These are phyloP conservation scores for Smittia aterrima DNA, from an alignment of 2,888 invertebrate genomes.

Conservation along the genomic window DNA sequence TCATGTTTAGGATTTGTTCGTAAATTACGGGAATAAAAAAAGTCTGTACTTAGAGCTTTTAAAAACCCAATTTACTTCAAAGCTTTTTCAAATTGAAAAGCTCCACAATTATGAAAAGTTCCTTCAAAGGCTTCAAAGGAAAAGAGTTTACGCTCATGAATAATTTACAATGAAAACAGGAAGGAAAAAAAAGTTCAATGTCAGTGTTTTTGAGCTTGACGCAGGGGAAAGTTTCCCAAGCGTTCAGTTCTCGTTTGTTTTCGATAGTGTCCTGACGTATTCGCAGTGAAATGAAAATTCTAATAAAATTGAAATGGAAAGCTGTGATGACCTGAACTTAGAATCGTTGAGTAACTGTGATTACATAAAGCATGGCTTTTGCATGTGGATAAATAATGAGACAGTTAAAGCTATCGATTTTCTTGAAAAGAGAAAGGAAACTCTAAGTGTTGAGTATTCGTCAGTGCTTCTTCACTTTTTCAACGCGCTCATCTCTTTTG, in stretches of 20 bases:
- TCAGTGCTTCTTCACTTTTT: constrained; percentile 47
- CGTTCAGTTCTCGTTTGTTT: neutral
- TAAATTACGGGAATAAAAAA: too few relatives aligned
- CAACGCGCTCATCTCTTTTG: constrained; percentile 70
- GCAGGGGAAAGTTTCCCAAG: neutral
- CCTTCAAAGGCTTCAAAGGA: neutral
- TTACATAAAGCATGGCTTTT: constrained; percentile 44
- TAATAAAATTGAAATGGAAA: neutral
- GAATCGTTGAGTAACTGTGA: constrained; percentile 42
- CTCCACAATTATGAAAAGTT: neutral
- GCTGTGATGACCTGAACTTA: constrained; percentile 19
- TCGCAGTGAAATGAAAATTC: neutral
- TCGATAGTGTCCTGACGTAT: neutral
- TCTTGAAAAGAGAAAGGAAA: constrained; percentile 19
- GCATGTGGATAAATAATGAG: constrained; percentile 44
- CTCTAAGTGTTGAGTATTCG: neutral
- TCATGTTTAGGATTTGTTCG: too few relatives aligned
- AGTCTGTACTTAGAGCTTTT: too few relatives aligned
- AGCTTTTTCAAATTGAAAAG: neutral
- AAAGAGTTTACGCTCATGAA: neutral
- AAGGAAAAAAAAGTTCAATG: neutral
- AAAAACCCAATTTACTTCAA: too few relatives aligned
- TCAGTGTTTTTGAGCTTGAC: neutral
- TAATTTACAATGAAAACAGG: neutral
- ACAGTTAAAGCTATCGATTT: constrained; percentile 42